phyloP scores from a whole-genome alignment of 2,797 vertebrate species.

The Caiman crocodilus region DNA sequence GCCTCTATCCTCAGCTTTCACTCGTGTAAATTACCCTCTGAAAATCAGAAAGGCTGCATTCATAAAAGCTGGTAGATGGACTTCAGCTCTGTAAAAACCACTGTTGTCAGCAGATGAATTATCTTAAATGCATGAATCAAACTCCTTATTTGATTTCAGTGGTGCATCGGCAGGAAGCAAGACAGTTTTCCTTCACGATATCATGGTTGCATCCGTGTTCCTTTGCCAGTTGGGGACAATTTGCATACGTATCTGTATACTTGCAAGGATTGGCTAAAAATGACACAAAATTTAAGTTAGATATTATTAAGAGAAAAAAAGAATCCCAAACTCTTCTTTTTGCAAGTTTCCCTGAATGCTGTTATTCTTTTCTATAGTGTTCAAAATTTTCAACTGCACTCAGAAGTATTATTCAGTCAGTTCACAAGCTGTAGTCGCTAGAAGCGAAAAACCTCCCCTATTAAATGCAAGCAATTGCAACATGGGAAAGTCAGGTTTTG shows the following conservation, averaged over 20 bases:
- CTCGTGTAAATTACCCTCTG: neutral
- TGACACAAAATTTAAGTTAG: neutral
- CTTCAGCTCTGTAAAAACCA: neutral
- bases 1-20: neutral
- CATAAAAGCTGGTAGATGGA: neutral
- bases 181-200: rapidly evolving
- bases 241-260: neutral
- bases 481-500: neutral
- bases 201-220: neutral
- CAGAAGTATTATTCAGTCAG: neutral
- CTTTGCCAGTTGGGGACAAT: neutral
- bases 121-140: neutral
- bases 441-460: too few species aligned
- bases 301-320: neutral
- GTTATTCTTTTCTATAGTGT: too few species aligned
- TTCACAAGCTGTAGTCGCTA: neutral
- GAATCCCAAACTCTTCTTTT: rapidly evolving
- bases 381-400: neutral
- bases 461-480: neutral
- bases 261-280: constrained; percentile 49
- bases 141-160: neutral
- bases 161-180: neutral
- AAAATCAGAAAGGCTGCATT: neutral
- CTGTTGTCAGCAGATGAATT: neutral
- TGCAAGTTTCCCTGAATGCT: too few species aligned